Conservation (phyloP, 2,113 vertebrate genomes). For the Xenopus tropicalis region DNA sequence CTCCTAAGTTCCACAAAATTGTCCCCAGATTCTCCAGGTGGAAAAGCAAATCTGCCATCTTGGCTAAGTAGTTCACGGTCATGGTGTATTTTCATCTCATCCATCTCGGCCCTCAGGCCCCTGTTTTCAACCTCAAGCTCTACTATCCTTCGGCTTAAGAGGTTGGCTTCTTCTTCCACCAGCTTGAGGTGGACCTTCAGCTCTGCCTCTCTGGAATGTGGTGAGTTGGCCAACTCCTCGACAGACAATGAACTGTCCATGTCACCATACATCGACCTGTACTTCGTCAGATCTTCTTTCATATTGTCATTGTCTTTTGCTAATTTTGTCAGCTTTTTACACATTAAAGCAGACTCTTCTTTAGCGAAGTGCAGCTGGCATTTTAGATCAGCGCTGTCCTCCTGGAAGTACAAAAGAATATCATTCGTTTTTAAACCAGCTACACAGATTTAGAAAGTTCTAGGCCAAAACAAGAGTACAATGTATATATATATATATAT, state of each 20-base stretch:
- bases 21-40: conserved; percentile 72
- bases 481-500: no score
- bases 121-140: conserved; percentile 98
- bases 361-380: conserved; percentile 98
- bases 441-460: no score
- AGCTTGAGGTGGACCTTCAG: conserved; percentile 91
- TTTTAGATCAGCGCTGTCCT: conserved; percentile 92
- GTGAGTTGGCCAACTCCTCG: conserved; percentile 87
- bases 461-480: no score
- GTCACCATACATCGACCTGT: conserved; percentile 85
- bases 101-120: conserved; percentile 92
- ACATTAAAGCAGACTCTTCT: conserved; percentile 95
- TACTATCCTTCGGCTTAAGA: conserved; percentile 90
- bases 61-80: conserved; percentile 63
- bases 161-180: conserved; percentile 96
- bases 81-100: conserved; percentile 82
- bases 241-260: conserved; percentile 83
- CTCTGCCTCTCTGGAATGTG: conserved; percentile 90
- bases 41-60: conserved; percentile 59
- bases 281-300: conserved; percentile 93
- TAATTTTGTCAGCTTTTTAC: conserved; percentile 95
- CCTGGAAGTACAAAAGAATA: conserved; percentile 58
- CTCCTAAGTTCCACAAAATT: conserved; percentile 85
- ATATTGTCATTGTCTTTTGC: conserved; percentile 93
- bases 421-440: not conserved